Evolutionary conservation across 2,113 vertebrate genomes (phyloP).

Genomic region (Otolemur garnettii): DNA sequence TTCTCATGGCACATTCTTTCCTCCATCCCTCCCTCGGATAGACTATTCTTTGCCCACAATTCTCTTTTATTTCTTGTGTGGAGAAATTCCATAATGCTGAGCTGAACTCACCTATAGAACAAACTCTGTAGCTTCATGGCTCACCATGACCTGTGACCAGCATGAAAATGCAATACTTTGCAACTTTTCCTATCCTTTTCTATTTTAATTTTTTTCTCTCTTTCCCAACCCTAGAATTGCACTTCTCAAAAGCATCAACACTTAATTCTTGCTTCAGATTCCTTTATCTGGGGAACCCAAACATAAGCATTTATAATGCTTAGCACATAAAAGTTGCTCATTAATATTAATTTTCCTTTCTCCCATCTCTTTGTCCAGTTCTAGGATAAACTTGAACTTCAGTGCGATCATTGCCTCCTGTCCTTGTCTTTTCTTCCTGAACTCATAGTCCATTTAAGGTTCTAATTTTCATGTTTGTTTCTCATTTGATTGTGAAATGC

Average conservation of each 20-base stretch:
- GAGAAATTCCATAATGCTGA: neutral
- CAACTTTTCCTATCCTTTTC: neutral
- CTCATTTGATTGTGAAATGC: constrained; percentile 1
- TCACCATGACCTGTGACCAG: neutral
- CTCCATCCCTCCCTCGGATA: neutral
- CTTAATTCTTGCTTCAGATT: neutral
- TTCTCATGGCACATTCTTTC: neutral
- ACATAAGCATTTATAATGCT: neutral
- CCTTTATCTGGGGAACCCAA: neutral
- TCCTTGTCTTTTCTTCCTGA: neutral
- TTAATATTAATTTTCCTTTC: constrained; percentile 27
- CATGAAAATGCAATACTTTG: neutral
- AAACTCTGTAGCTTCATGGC: neutral
- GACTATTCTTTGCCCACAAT: neutral
- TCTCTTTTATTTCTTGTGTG: neutral
- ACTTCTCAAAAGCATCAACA: neutral
- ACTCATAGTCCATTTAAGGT: neutral
- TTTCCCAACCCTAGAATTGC: neutral
- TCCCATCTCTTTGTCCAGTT: neutral
- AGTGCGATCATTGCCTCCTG: neutral
- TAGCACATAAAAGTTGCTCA: neutral
- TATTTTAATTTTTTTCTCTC: neutral
- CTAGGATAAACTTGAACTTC: neutral
- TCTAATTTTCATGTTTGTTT: constrained; percentile 49
- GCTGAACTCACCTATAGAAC: neutral